phyloP scores from a whole-genome alignment of 2,797 vertebrate genomes.

The Decapterus maruadsi region DNA sequence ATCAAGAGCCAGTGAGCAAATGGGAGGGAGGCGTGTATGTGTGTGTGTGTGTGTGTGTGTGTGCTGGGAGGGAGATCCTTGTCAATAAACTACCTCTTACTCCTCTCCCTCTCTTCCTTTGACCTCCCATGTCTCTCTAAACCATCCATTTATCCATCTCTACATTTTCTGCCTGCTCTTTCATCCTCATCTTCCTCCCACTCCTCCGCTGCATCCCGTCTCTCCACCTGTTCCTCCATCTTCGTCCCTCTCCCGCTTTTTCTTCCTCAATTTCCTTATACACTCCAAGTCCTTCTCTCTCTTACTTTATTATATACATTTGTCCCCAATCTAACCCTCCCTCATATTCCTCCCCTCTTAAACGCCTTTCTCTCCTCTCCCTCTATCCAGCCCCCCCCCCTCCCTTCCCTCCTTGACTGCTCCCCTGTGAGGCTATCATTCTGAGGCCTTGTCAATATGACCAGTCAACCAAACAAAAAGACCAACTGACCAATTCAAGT shows the following conservation, averaged over 20 bases:
- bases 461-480: conserved; percentile 91
- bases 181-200: background rate
- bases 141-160: conserved; percentile 37
- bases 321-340: background rate
- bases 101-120: conserved; percentile 60
- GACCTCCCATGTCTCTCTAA: conserved; percentile 38
- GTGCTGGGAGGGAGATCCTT: conserved; percentile 82
- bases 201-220: background rate
- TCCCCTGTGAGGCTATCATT: conserved; percentile 92
- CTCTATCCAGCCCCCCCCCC: background rate
- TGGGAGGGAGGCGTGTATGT: conserved; percentile 14
- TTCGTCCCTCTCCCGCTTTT: background rate
- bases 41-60: conserved; percentile 15
- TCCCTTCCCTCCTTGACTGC: conserved; percentile 47
- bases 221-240: background rate
- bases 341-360: conserved; percentile 4
- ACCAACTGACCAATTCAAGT: conserved; percentile 89
- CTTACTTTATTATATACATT: background rate
- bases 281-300: background rate
- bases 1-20: conserved; percentile 82
- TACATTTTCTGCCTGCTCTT: conserved; percentile 13
- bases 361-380: background rate
- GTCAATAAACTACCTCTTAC: conserved; percentile 92
- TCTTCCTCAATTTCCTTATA: background rate
- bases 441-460: conserved; percentile 93